Percentiles rank a stretch among this genome's conserved stretches.
Conservation (phyloP, 35 echinoderm and acorn worm genomes). For the Holothuria glaberrima region DNA sequence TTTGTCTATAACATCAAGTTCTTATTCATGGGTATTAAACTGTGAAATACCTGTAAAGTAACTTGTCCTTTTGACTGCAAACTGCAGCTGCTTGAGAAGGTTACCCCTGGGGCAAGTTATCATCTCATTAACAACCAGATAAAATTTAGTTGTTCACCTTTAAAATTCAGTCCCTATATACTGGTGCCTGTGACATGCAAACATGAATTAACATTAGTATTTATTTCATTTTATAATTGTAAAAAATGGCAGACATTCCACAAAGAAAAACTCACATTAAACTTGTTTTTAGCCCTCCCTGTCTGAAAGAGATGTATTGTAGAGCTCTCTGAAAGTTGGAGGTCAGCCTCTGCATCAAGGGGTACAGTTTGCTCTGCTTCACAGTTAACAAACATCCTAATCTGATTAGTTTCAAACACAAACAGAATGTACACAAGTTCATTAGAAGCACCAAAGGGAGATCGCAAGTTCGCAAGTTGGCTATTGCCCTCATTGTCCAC, state of each 20-base stretch:
- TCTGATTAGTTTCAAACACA: background rate
- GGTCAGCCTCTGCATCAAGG: slow-evolving; percentile 22
- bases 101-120: no score
- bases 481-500: background rate
- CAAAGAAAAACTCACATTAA: slow-evolving; percentile 48
- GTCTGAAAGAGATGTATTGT: slow-evolving; percentile 40
- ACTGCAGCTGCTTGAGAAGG: no score
- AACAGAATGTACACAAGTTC: background rate
- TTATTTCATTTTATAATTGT: no score
- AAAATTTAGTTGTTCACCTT: no score
- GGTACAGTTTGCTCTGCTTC: background rate
- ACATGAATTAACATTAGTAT: no score
- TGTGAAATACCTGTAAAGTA: no score
- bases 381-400: background rate
- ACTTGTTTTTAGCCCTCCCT: slow-evolving; percentile 40
- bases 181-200: no score
- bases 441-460: background rate
- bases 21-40: no score
- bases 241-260: background rate
- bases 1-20: no score
- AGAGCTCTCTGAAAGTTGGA: background rate
- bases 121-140: no score
- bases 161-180: no score
- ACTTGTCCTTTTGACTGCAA: no score
- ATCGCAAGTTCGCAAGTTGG: background rate